Conservation (phyloP, 2,797 vertebrate species). For the Silurus aristotelis region DNA sequence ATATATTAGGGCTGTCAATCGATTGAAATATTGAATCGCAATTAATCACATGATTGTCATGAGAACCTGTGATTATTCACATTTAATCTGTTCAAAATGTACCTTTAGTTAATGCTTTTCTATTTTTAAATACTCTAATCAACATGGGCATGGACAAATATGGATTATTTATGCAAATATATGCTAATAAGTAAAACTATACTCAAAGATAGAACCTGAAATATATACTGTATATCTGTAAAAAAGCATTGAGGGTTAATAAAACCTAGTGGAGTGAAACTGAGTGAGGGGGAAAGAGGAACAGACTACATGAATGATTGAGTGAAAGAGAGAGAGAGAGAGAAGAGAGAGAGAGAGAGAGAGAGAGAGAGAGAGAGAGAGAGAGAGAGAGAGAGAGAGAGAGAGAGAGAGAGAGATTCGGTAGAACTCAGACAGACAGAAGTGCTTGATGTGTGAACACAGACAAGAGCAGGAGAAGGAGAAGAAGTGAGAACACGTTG, state of each 20-base stretch:
- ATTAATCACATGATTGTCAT: no score
- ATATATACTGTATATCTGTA: no score
- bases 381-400: conserved; percentile 4
- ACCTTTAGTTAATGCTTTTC: no score
- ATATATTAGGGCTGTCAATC: no score
- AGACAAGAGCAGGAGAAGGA: conserved; percentile 16
- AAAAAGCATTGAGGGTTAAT: background rate
- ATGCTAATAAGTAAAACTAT: no score
- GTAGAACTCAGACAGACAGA: background rate
- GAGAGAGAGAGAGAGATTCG: conserved; percentile 4
- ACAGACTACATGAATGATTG: conserved; percentile 1
- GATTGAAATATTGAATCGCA: no score
- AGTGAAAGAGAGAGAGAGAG: background rate
- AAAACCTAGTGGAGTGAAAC: background rate
- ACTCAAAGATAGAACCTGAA: no score
- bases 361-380: conserved; percentile 11
- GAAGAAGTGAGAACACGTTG: conserved; percentile 35
- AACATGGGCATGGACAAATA: background rate
- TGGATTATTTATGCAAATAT: no score
- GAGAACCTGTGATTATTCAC: no score
- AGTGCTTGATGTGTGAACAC: conserved; percentile 5
- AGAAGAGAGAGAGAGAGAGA: background rate
- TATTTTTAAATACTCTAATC: no score
- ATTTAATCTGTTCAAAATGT: no score
- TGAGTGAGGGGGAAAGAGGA: conserved; percentile 2